Percentiles rank a stretch among this genome's conserved stretches.
Evolutionary conservation across 2,888 invertebrate species (phyloP).

Genomic region (Cotesia congregata): DNA sequence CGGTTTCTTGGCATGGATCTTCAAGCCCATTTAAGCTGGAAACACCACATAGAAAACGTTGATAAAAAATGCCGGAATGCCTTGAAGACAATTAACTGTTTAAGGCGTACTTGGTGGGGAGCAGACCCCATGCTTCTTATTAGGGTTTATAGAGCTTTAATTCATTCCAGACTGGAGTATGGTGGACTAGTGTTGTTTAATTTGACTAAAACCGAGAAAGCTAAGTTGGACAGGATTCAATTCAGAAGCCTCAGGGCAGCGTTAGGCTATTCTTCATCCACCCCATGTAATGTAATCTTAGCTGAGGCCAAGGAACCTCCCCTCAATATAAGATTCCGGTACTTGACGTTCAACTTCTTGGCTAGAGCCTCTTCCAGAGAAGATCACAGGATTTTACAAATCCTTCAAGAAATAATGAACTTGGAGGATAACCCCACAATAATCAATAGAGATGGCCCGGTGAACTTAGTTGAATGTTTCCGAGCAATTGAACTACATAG

Average conservation of each 20-base stretch:
- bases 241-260: slow-evolving; percentile 32
- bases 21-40: slow-evolving; percentile 22
- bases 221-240: slow-evolving; percentile 43
- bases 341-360: background rate
- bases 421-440: no score
- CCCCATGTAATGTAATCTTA: slow-evolving; percentile 25
- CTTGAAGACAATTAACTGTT: slow-evolving; percentile 34
- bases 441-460: no score
- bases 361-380: no score
- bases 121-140: slow-evolving; percentile 39
- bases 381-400: no score
- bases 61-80: slow-evolving; percentile 32
- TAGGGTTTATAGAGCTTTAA: slow-evolving; percentile 38
- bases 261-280: slow-evolving; percentile 31
- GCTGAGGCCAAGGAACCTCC: slow-evolving; percentile 36
- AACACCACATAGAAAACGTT: slow-evolving; percentile 32
- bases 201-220: background rate
- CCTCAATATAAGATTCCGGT: slow-evolving; percentile 15
- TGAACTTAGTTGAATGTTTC: background rate
- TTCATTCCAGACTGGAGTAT: slow-evolving; percentile 45
- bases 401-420: no score
- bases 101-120: slow-evolving; percentile 44
- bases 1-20: background rate
- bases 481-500: background rate
- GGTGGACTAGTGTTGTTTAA: slow-evolving; percentile 41